Base-by-base conservation (phyloP, 2,797 vertebrate species). In the Bufotes viridis region DNA sequence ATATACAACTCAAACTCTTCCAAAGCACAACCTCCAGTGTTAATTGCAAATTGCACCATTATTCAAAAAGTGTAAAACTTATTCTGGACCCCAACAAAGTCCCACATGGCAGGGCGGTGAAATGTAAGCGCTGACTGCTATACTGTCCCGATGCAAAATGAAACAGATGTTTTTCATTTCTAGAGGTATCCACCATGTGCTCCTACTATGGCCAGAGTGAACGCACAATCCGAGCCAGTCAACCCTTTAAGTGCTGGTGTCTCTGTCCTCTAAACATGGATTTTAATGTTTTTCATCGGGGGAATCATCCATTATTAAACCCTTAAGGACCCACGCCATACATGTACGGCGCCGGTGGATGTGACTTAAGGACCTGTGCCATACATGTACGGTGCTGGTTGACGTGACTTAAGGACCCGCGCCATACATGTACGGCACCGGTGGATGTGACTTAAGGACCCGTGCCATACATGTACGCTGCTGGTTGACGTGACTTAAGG, bases 151-250 rank as follows among this genome's bases (percentile, higher is more conserved):
- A 18, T 15, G 20, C 8, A 78, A 26, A 58, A 20, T 51, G 78
- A 78, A 57, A 61, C 84, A 78, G 84, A 78, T 78, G 60, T 78
- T 85, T 61, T 13, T 78, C 10, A 78, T 67, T 85, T 55, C 7
- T 63, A 18, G 4, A 18, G 5, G 3, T 8, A 3, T 72, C n/a
- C 20, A 26, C 42, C 82, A 72, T 34, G 3, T 24, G 24, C 58
- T 63, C 49, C n/a, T 53, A 42, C 34, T 49, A 15, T 6, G 24
- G 80, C 42, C 22, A 53, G 34, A 53, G 49, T 0, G 7, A 17
- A 3, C 9, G 22, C 10, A n/a, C 12, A 53, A 10, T 49, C 6
- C 12, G 2, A 17, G 55, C 7, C 63, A 51, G 51, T n/a, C 26
- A 11, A 61, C 55, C 76, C 76, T 79, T 29, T 79, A 58, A 57